A percentile compares a stretch with the other conserved stretches of the same genome.
Conservation (phyloP, 2,797 vertebrate genomes). For the Enteromius anoplus region DNA sequence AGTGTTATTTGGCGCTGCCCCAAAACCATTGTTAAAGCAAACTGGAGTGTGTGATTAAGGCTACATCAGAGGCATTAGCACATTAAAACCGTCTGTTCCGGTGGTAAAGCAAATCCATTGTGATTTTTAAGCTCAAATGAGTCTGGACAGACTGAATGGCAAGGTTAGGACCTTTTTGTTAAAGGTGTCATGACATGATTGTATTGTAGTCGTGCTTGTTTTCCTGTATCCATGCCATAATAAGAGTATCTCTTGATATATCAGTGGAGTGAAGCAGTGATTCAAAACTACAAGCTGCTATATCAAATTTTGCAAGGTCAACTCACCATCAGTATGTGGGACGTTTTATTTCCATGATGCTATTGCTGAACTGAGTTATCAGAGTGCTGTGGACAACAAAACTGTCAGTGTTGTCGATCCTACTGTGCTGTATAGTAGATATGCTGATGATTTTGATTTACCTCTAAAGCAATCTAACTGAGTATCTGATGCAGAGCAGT, state of each 20-base stretch:
- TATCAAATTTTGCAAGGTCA: not conserved
- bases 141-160: not conserved
- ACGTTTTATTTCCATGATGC: slow-evolving; percentile 17
- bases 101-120: slow-evolving; percentile 2
- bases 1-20: slow-evolving; percentile 4
- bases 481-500: slow-evolving; percentile 35
- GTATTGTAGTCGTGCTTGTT: slow-evolving; percentile 1
- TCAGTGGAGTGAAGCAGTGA: not conserved
- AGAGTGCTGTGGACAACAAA: not conserved
- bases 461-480: not conserved
- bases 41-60: slow-evolving; percentile 26
- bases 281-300: not conserved
- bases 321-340: not conserved
- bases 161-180: not conserved
- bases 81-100: not conserved
- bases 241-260: not conserved
- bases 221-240: not conserved
- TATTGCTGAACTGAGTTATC: not conserved
- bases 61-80: slow-evolving; percentile 11
- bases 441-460: not conserved
- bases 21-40: slow-evolving; percentile 22
- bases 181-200: not conserved
- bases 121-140: slow-evolving; percentile 20
- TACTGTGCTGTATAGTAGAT: not conserved
- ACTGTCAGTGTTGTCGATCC: not conserved